A percentile compares a stretch with the other conserved stretches of the same genome.
phyloP scores from a whole-genome alignment of 2,888 invertebrate species.

The Tenthredo amoena region DNA sequence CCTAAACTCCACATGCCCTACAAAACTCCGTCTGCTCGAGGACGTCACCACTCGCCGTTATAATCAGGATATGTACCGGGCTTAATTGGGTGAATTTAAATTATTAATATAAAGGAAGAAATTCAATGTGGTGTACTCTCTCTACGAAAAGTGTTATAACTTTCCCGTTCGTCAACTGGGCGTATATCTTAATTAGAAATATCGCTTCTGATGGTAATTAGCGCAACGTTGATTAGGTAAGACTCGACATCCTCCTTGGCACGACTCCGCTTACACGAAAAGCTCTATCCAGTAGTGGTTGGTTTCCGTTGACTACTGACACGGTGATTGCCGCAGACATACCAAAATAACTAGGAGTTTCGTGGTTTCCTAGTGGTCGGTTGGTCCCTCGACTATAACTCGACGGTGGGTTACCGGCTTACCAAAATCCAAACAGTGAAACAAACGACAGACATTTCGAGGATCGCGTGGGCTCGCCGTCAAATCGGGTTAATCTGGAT shows the following conservation, averaged over 20 bases:
- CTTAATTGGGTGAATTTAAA: conserved; percentile 34
- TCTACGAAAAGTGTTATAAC: not conserved
- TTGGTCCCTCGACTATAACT: conserved; percentile 13
- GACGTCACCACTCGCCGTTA: not conserved
- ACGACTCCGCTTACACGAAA: conserved; percentile 29
- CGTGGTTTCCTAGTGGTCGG: conserved; percentile 31
- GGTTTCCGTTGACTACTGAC: conserved; percentile 51
- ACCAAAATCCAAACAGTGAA: conserved; percentile 62
- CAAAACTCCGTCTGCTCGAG: not conserved
- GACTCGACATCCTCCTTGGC: conserved; percentile 41
- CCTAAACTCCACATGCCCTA: not conserved
- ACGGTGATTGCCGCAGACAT: conserved; percentile 46
- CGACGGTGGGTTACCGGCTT: conserved; percentile 57
- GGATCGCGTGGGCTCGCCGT: conserved; percentile 20
- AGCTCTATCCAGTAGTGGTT: conserved; percentile 28
- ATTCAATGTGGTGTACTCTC: not conserved
- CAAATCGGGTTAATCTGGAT: conserved; percentile 47
- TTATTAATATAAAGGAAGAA: not conserved
- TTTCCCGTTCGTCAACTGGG: not conserved
- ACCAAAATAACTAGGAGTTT: conserved; percentile 42
- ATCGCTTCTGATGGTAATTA: conserved; percentile 38
- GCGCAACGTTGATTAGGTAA: conserved; percentile 44
- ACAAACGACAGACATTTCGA: conserved; percentile 43
- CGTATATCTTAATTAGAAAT: conserved; percentile 36
- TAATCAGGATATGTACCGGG: conserved; percentile 14